Conservation (phyloP, 2,113 vertebrate species). For the Piaya cayana region DNA sequence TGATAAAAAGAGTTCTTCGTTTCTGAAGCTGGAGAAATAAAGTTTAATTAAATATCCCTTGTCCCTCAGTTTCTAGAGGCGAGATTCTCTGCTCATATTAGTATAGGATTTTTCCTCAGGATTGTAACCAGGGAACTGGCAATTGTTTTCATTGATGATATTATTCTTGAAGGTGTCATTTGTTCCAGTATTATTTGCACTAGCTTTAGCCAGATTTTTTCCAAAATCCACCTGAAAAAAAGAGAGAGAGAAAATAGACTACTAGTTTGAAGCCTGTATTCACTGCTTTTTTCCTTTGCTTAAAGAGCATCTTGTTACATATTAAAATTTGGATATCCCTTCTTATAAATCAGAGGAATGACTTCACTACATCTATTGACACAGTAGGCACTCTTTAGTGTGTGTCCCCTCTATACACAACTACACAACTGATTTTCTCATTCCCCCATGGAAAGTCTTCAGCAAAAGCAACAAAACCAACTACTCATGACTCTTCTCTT, state of each 20-base stretch:
- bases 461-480: background rate
- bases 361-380: background rate
- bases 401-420: background rate
- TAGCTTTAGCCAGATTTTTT: background rate
- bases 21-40: background rate
- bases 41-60: background rate
- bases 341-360: background rate
- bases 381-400: too few relatives aligned
- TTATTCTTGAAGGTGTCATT: slow-evolving; percentile 43
- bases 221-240: slow-evolving; percentile 63
- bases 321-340: background rate
- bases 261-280: background rate
- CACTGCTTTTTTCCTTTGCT: background rate
- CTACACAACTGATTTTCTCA: background rate
- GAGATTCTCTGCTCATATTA: slow-evolving; percentile 68
- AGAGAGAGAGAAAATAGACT: background rate
- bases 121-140: slow-evolving; percentile 40
- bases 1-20: background rate
- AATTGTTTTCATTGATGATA: slow-evolving; percentile 1
- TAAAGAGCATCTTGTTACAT: background rate
- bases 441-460: background rate
- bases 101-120: slow-evolving; percentile 68
- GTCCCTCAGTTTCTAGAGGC: slow-evolving; percentile 52
- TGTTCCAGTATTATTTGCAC: slow-evolving; percentile 21
- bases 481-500: background rate